phyloP scores from a whole-genome alignment of 2,113 vertebrate species.

The Rutilus rutilus region DNA sequence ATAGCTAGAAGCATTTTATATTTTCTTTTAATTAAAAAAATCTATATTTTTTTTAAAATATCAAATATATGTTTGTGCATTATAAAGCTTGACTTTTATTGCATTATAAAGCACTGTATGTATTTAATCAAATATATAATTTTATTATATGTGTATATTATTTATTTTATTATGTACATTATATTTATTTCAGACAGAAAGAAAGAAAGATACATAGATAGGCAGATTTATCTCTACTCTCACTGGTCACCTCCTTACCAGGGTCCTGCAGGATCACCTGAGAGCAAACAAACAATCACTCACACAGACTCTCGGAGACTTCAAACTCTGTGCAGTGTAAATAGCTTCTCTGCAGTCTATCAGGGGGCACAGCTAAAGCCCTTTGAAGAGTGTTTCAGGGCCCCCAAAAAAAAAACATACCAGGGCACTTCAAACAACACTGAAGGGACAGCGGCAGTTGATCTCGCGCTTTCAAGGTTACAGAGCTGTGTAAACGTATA shows the following conservation, averaged over 20 bases:
- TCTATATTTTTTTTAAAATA: background rate
- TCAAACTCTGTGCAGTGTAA: slow-evolving; percentile 42
- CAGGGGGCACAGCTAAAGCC: slow-evolving; percentile 2
- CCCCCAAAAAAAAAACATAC: slow-evolving; percentile 14
- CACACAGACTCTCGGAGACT: slow-evolving; percentile 25
- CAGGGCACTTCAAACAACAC: slow-evolving; percentile 50
- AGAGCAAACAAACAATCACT: slow-evolving; percentile 45
- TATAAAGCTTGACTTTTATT: background rate
- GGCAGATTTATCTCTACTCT: background rate
- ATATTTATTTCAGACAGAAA: no score
- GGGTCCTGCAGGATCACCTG: background rate
- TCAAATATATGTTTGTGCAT: background rate
- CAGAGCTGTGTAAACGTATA: slow-evolving; percentile 52
- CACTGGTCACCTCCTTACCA: slow-evolving; percentile 10
- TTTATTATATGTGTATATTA: no score
- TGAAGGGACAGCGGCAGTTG: slow-evolving; percentile 31
- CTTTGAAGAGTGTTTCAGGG: slow-evolving; percentile 52
- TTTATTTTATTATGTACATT: no score
- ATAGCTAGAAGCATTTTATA: background rate
- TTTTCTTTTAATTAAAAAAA: background rate
- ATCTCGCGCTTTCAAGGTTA: slow-evolving; percentile 48
- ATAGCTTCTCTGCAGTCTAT: slow-evolving; percentile 44
- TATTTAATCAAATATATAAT: background rate
- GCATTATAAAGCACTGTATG: background rate
- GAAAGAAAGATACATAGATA: no score